A percentile compares a stretch with the other conserved stretches of the same genome.
These are phyloP conservation scores for Oryzias melastigma DNA, from an alignment of 2,113 vertebrate genomes.

Conservation along the genomic window DNA sequence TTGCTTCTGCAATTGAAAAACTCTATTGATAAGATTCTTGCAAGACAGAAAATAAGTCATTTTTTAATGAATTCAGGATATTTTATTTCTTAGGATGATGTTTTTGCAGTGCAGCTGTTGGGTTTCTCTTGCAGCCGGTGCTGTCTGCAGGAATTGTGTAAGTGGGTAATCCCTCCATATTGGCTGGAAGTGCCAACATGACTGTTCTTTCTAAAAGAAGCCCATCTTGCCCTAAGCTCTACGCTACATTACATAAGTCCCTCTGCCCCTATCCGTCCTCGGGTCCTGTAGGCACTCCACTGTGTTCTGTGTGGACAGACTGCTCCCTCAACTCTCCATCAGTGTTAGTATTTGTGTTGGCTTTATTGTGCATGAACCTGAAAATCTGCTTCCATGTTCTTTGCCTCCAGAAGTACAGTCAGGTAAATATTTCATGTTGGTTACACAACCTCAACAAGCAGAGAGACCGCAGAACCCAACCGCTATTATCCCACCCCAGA, in stretches of 20 bases:
- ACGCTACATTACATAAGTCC: constrained; percentile 39
- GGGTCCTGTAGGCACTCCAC: background rate
- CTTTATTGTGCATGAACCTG: background rate
- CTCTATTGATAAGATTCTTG: too few species aligned
- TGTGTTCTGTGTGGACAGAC: background rate
- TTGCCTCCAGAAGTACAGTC: constrained; percentile 2
- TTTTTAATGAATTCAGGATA: too few species aligned
- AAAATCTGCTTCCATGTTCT: background rate
- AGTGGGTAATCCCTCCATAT: constrained; percentile 38
- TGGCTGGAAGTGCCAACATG: constrained; percentile 19
- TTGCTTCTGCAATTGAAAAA: too few species aligned
- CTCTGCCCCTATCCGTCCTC: constrained; percentile 24
- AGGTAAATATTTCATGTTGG: constrained; percentile 44
- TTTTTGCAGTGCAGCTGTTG: too few species aligned
- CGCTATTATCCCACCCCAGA: constrained; percentile 12
- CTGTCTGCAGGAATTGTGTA: constrained; percentile 14
- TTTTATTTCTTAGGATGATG: too few species aligned
- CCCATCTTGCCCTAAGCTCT: constrained; percentile 17
- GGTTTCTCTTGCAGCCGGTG: too few species aligned
- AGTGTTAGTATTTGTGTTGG: background rate
- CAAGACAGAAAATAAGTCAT: too few species aligned
- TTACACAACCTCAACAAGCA: constrained; percentile 31
- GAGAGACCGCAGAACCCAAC: constrained; percentile 17
- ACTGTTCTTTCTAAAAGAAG: constrained; percentile 37
- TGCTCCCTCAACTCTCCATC: too few species aligned